phyloP scores from a whole-genome alignment of 2,797 vertebrate genomes.

The Lepus oiostolus region DNA sequence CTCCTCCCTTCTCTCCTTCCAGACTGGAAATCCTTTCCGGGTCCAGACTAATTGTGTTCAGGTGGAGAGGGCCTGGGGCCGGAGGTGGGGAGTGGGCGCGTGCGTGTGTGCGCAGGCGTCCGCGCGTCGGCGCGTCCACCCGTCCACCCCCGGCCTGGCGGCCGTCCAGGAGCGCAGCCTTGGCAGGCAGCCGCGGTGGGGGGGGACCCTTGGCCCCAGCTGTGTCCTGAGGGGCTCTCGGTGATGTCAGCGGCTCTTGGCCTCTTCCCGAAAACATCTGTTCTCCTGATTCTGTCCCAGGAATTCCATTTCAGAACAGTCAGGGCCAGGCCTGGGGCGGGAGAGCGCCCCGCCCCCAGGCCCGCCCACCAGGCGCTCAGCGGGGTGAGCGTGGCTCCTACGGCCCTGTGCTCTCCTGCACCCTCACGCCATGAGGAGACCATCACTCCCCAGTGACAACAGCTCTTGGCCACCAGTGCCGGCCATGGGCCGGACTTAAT shows the following conservation, averaged over 20 bases:
- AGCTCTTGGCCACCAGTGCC: not conserved
- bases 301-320: slow-evolving; percentile 82
- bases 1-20: slow-evolving; percentile 25
- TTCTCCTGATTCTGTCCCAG: slow-evolving; percentile 80
- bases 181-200: not conserved
- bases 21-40: slow-evolving; percentile 58
- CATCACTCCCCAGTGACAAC: not conserved
- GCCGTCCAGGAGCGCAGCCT: slow-evolving; percentile 2
- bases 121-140: rapidly evolving
- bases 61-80: slow-evolving; percentile 35
- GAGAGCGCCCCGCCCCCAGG: not conserved
- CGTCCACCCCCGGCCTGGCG: not conserved
- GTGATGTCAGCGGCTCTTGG: slow-evolving; percentile 75
- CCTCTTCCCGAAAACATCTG: slow-evolving; percentile 78
- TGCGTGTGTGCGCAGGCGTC: too few relatives aligned
- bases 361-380: not conserved
- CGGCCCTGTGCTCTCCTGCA: not conserved
- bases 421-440: slow-evolving; percentile 15
- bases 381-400: too few relatives aligned
- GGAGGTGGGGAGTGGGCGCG: not conserved
- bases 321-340: slow-evolving; percentile 62
- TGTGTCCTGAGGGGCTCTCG: slow-evolving; percentile 23
- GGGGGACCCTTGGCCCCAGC: slow-evolving; percentile 3
- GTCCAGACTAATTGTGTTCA: slow-evolving; percentile 67
- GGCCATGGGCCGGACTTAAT: not conserved